Conservation (phyloP, 2,888 invertebrate genomes). For the Cephus sareptanus region DNA sequence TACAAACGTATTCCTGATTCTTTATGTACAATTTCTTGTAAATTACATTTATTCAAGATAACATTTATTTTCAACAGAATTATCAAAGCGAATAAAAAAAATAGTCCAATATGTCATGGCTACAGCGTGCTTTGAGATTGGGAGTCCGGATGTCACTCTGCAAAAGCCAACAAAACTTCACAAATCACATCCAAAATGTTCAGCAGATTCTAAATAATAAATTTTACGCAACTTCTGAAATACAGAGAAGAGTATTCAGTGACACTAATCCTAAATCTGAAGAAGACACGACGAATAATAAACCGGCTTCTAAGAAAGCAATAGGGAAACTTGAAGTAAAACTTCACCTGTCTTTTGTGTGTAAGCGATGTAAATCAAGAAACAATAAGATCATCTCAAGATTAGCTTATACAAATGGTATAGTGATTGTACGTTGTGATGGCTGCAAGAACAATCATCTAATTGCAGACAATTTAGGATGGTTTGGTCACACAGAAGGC, state of each 20-base stretch:
- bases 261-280: neutral
- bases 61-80: neutral
- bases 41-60: neutral
- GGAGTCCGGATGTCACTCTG: neutral
- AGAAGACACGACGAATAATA: neutral
- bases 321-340: constrained; percentile 69
- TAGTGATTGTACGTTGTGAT: constrained; percentile 91
- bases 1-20: neutral
- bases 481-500: constrained; percentile 83
- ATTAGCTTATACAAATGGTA: constrained; percentile 85
- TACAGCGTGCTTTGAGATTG: neutral
- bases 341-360: constrained; percentile 83
- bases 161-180: neutral
- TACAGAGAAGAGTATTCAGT: neutral
- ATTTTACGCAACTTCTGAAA: neutral
- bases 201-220: neutral
- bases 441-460: constrained; percentile 91
- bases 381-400: constrained; percentile 87
- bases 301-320: neutral
- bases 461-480: constrained; percentile 95
- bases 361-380: constrained; percentile 85
- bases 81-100: neutral
- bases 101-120: neutral
- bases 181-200: neutral
- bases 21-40: neutral